Evolutionary conservation across 37 sponge, comb jelly and placozoan species (phyloP).

Genomic region (Aphrocallistes beatrix): DNA sequence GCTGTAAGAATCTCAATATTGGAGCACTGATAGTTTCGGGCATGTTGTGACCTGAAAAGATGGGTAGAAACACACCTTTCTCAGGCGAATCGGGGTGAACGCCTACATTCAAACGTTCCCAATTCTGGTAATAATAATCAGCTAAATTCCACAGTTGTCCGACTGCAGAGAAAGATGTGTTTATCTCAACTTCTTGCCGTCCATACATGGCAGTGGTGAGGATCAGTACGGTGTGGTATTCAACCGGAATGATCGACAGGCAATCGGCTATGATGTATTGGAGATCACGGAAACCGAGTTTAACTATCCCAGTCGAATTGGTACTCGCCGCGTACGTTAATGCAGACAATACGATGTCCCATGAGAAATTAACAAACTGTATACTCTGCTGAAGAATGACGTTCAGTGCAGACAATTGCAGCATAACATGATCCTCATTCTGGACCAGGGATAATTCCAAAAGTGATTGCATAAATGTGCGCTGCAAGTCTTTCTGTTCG

Average conservation of each 20-base stretch:
- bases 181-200: constrained; percentile 70
- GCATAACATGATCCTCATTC: not conserved
- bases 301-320: constrained; percentile 18
- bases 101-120: not conserved
- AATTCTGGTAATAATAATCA: constrained; percentile 70
- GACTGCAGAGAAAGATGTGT: constrained; percentile 84
- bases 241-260: constrained; percentile 47
- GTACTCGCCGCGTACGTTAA: not conserved
- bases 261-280: constrained; percentile 84
- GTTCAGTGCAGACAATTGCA: not conserved
- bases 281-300: constrained; percentile 69
- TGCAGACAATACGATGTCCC: constrained; percentile 2
- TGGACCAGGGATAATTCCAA: not conserved
- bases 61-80: not conserved
- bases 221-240: constrained; percentile 57
- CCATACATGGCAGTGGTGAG: constrained; percentile 58
- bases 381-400: constrained; percentile 1
- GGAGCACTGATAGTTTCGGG: not conserved
- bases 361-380: not conserved
- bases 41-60: not conserved
- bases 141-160: constrained; percentile 94
- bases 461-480: not conserved
- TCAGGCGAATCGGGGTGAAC: not conserved
- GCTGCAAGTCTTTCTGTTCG: constrained; percentile 9
- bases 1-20: not conserved